These are phyloP conservation scores for Myotis davidii DNA, from an alignment of 2,113 vertebrate species.

Conservation along the genomic window DNA sequence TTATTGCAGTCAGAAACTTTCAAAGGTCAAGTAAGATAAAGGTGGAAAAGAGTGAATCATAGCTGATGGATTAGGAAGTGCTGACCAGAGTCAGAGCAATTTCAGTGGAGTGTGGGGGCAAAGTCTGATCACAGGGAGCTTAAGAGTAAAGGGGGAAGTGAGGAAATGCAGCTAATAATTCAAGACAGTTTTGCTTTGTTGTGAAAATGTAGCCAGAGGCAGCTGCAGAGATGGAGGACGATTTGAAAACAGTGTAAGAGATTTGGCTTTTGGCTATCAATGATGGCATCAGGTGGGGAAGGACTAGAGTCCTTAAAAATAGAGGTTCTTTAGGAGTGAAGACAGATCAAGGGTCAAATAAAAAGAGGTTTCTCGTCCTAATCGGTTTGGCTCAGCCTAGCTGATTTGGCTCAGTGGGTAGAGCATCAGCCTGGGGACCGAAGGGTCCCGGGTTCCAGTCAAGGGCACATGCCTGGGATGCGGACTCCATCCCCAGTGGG, in stretches of 20 bases:
- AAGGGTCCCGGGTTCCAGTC: too few relatives aligned
- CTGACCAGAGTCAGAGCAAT: not conserved
- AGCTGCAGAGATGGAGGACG: not conserved
- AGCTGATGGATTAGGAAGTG: not conserved
- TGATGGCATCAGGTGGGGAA: not conserved
- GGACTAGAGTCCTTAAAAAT: not conserved
- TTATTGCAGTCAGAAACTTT: not conserved
- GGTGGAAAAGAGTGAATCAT: not conserved
- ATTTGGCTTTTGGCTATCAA: not conserved
- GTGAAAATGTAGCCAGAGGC: not conserved
- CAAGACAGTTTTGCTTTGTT: constrained; percentile 4
- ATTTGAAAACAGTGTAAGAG: not conserved
- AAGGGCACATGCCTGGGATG: too few relatives aligned
- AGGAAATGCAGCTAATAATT: not conserved
- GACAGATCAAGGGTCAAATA: not conserved
- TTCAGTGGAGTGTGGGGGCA: not conserved
- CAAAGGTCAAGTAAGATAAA: not conserved
- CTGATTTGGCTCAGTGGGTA: too few relatives aligned
- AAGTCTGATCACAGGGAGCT: not conserved
- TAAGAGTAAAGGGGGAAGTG: not conserved
- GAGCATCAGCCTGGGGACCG: too few relatives aligned
- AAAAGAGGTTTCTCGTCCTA: not conserved
- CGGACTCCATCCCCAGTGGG: too few relatives aligned
- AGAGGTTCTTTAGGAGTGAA: not conserved
- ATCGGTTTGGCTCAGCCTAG: too few relatives aligned